phyloP scores from a whole-genome alignment of 2,888 invertebrate species.

The Maniola hyperantus region DNA sequence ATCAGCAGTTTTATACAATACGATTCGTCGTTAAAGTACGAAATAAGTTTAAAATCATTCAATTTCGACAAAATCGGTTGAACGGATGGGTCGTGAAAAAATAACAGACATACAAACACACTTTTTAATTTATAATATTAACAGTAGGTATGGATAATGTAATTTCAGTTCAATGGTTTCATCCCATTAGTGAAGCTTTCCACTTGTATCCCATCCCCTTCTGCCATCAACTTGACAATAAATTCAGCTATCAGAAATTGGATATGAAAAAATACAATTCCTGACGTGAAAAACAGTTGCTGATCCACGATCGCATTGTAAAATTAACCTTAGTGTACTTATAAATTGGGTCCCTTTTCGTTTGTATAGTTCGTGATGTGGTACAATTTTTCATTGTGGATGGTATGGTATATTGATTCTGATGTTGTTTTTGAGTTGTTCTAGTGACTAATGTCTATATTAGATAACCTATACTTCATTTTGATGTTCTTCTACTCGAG shows the following conservation, averaged over 20 bases:
- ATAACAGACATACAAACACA: too few species aligned
- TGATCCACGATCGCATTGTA: not conserved
- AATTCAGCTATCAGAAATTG: slow-evolving; percentile 59
- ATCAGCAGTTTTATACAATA: too few species aligned
- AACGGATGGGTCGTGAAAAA: too few species aligned
- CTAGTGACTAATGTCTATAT: slow-evolving; percentile 11
- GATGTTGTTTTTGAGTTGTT: slow-evolving; percentile 20
- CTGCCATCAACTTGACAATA: slow-evolving; percentile 34
- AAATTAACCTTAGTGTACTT: not conserved
- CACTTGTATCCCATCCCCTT: not conserved
- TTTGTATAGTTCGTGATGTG: not conserved
- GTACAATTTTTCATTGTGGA: slow-evolving; percentile 19
- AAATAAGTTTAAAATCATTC: too few species aligned
- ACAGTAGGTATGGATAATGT: not conserved
- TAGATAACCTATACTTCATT: slow-evolving; percentile 2
- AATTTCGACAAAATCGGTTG: too few species aligned
- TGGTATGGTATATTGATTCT: slow-evolving; percentile 25
- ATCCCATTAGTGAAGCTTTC: slow-evolving; percentile 13
- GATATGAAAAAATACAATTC: slow-evolving; percentile 53
- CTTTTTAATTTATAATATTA: too few species aligned
- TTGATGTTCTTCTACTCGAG: not conserved
- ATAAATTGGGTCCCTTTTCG: slow-evolving; percentile 7
- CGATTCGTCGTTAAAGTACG: too few species aligned
- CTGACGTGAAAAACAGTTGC: slow-evolving; percentile 50
- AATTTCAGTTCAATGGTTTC: not conserved